These are phyloP conservation scores for Cryptomyrus ogoouensis DNA, from an alignment of 2,113 vertebrate species.

Conservation along the genomic window DNA sequence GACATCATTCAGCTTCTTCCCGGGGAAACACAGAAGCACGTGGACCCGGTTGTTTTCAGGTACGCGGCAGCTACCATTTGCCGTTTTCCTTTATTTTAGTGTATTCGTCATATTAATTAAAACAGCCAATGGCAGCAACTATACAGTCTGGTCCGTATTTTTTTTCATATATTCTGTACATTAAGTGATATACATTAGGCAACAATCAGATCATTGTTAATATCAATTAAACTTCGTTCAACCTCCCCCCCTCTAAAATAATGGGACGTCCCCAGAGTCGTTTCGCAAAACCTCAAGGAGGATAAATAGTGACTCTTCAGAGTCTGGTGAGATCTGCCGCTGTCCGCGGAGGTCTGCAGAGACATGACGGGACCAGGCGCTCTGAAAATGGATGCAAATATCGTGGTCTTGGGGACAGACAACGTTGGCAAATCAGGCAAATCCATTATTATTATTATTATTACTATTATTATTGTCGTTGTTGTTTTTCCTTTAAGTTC, in stretches of 20 bases:
- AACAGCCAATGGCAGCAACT: background rate
- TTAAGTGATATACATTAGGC: background rate
- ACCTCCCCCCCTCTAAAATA: background rate
- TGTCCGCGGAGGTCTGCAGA: background rate
- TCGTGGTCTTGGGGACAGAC: constrained; percentile 69
- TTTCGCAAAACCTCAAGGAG: background rate
- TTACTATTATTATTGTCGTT: background rate
- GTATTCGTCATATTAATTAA: background rate
- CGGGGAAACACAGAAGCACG: background rate
- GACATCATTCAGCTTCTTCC: background rate
- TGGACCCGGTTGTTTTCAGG: constrained; percentile 18
- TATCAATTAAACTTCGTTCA: background rate
- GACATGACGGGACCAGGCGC: constrained; percentile 22
- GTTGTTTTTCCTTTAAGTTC: background rate
- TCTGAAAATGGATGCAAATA: constrained; percentile 64
- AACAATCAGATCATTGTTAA: background rate
- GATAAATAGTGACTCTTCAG: background rate
- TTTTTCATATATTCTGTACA: background rate
- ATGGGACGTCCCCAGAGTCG: constrained; percentile 11
- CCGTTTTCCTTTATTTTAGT: background rate
- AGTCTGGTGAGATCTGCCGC: background rate
- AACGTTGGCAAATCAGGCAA: constrained; percentile 76
- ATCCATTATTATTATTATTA: background rate
- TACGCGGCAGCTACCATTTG: constrained; percentile 15
- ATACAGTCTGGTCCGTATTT: background rate